Conservation (phyloP, 64 coral and sea anemone species). For the Dendrophyllia cribrosa region DNA sequence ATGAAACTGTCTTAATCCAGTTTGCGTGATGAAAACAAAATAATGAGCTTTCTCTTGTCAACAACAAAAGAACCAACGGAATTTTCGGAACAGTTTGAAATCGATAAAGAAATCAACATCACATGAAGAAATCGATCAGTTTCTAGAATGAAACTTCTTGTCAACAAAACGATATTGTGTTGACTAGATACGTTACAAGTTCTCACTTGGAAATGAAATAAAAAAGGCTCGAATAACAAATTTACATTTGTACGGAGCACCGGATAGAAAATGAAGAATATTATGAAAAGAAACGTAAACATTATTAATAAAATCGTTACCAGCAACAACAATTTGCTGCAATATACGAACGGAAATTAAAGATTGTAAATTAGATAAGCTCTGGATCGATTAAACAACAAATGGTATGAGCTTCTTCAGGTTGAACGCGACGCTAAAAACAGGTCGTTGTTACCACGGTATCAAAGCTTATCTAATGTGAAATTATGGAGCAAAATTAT, state of each 20-base stretch:
- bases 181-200: background rate
- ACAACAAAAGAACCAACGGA: slow-evolving; percentile 16
- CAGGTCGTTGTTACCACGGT: background rate
- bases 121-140: background rate
- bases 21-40: slow-evolving; percentile 7
- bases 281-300: background rate
- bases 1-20: background rate
- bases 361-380: background rate
- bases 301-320: background rate
- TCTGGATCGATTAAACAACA: background rate
- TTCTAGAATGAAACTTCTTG: background rate
- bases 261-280: background rate
- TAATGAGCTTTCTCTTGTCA: background rate
- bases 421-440: background rate
- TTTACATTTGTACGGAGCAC: too few species aligned
- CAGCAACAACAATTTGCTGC: background rate
- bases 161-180: background rate
- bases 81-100: background rate
- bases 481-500: background rate
- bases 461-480: slow-evolving; percentile 1
- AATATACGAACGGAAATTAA: background rate
- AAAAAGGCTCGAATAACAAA: background rate
- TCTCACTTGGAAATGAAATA: background rate
- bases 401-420: background rate
- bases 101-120: slow-evolving; percentile 7